These are phyloP conservation scores for Macrotis lagotis DNA, from an alignment of 2,113 vertebrate genomes.

Conservation along the genomic window DNA sequence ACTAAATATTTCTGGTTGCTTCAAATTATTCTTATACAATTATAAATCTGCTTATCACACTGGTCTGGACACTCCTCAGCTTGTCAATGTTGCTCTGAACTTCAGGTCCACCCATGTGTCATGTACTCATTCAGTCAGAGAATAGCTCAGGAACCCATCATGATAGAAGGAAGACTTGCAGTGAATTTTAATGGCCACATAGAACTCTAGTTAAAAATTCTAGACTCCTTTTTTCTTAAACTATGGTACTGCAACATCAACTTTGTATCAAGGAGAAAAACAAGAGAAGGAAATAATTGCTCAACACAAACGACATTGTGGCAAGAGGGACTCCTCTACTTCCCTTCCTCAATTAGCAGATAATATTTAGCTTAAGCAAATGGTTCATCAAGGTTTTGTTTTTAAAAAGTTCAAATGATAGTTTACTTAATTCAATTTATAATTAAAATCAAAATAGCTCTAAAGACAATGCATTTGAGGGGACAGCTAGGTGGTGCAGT, in stretches of 20 bases:
- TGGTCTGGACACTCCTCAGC: not conserved
- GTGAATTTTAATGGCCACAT: not conserved
- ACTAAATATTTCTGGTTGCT: not conserved
- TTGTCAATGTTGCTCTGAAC: not conserved
- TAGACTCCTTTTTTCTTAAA: not conserved
- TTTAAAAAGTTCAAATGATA: not conserved
- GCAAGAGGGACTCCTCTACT: not conserved
- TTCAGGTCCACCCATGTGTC: not conserved
- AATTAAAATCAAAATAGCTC: not conserved
- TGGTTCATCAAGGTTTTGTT: not conserved
- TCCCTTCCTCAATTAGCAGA: conserved; percentile 5
- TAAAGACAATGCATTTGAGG: conserved; percentile 9
- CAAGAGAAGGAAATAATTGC: not conserved
- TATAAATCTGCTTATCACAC: not conserved
- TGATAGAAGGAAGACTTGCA: not conserved
- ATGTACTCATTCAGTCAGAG: not conserved
- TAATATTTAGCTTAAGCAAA: conserved; percentile 17
- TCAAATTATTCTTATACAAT: not conserved
- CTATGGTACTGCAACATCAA: not conserved
- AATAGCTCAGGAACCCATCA: not conserved
- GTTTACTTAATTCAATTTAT: not conserved
- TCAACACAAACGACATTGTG: not conserved
- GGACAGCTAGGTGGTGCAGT: no score
- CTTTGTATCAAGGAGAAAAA: not conserved
- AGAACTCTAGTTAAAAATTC: not conserved